Evolutionary conservation across 2,797 vertebrate genomes (phyloP), one percentile per base, ranked within the genome.

Genomic region (Lutjanus campechanus): DNA sequence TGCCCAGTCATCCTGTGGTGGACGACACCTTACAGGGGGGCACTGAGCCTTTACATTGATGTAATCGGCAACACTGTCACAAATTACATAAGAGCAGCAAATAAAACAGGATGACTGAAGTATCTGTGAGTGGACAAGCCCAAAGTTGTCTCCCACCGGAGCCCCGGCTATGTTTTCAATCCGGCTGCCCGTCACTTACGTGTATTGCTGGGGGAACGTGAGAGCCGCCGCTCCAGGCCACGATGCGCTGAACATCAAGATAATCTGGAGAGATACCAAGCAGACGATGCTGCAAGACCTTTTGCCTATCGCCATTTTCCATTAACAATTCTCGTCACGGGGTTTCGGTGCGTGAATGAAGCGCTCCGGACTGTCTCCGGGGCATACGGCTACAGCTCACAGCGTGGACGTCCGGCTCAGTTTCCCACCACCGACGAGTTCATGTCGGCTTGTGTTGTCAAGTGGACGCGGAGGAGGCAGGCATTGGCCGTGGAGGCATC

Each of bases 181-280:
- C 70, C 9, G 70, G 29, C 46, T 6, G 8, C 1, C 83, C 13
- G 43, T 64, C 87, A 97, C 97, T 98, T 96, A 98, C 97, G 97
- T 97, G 95, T 97, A 97, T 81, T 97, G 97, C 93, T 98, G 97
- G 0, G 97, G 97, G 84, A 98, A 98, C 70, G 96, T 97, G 92
- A 97, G 97, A 86, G 92, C 95, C 58, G 94, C 91, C 8, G 96
- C 95, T 91, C 96, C 96, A 89, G 96, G 96, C 95, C 95, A 95
- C 85, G 96, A 95, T 73, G 96, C 95, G 90, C 95, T 90, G 89
- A 96, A 93, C 60, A 96, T 92, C 91, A 97, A 94, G 92, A 96
- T 88, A 54, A 96, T 91, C 93, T 93, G 95, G 82, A 95, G 82
- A 76, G 95, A 96, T 88, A 96, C 91, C 87, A 96, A 90, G 95